A percentile compares a stretch with the other conserved stretches of the same genome.
Conservation (phyloP, 2,113 vertebrate species). For the Sinocyclocheilus grahami region DNA sequence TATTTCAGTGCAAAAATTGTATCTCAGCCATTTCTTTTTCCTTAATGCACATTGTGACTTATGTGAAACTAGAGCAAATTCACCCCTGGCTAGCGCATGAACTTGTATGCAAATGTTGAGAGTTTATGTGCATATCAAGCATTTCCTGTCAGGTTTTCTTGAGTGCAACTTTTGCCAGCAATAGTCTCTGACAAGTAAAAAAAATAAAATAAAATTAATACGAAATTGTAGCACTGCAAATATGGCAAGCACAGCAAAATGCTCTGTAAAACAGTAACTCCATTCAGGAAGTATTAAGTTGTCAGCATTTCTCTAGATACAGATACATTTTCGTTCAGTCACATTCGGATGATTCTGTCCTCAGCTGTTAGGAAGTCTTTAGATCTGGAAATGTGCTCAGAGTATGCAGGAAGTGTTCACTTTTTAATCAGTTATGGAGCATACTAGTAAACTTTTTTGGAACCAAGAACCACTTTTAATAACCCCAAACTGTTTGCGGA, state of each 20-base stretch:
- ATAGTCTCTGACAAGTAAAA: neutral
- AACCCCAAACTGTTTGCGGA: neutral
- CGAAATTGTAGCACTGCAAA: neutral
- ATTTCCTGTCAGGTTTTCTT: slow-evolving; percentile 4
- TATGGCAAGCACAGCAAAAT: neutral
- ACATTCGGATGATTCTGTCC: neutral
- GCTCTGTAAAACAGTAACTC: neutral
- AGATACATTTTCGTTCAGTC: neutral
- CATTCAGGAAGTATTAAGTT: neutral
- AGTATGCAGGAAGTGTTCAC: neutral
- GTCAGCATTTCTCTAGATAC: neutral
- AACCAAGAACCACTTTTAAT: neutral
- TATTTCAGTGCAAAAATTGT: neutral
- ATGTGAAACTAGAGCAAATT: neutral
- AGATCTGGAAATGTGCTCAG: neutral
- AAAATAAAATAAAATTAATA: neutral
- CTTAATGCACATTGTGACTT: neutral
- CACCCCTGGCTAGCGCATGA: neutral
- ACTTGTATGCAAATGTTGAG: neutral
- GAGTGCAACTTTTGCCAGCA: neutral
- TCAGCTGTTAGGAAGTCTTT: neutral
- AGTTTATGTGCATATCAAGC: neutral
- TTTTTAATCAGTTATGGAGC: neutral
- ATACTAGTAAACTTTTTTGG: neutral
- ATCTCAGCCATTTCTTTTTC: neutral